phyloP scores from a whole-genome alignment of 2,113 vertebrate genomes.

The Siphamia tubifer region DNA sequence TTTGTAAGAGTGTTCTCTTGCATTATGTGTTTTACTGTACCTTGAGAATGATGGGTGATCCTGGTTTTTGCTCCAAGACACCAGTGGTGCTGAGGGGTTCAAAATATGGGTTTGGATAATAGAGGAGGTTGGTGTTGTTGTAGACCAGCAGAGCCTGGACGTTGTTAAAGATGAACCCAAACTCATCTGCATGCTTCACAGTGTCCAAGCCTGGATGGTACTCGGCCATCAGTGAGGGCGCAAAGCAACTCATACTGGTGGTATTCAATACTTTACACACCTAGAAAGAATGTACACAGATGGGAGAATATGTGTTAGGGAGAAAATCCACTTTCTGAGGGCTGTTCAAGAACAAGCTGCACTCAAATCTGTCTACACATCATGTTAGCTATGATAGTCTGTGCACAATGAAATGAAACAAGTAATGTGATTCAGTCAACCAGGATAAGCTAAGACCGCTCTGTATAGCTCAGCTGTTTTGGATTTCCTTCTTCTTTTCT shows the following conservation, averaged over 20 bases:
- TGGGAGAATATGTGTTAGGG: not conserved
- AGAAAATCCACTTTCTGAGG: not conserved
- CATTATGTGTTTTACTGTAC: conserved; percentile 65
- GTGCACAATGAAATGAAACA: conserved; percentile 27
- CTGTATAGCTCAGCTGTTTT: not conserved
- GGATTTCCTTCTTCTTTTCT: not conserved
- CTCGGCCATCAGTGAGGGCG: conserved; percentile 86
- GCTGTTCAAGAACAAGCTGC: not conserved
- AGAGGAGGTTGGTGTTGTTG: conserved; percentile 97
- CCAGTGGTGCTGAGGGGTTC: conserved; percentile 90
- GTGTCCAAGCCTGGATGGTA: conserved; percentile 87
- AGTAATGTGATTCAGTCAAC: conserved; percentile 8
- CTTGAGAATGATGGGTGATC: conserved; percentile 97
- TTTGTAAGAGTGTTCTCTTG: too few relatives aligned
- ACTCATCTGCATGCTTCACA: conserved; percentile 91
- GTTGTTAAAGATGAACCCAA: conserved; percentile 98
- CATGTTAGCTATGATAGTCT: not conserved
- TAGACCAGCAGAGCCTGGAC: conserved; percentile 93
- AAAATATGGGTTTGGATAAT: conserved; percentile 95
- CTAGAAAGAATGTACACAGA: conserved; percentile 60
- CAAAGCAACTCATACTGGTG: conserved; percentile 89
- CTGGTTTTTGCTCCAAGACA: conserved; percentile 93
- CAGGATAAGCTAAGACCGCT: not conserved
- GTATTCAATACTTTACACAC: conserved; percentile 90
- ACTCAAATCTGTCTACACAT: not conserved